These are phyloP conservation scores for Dione vanillae DNA, from an alignment of 2,888 invertebrate genomes.

Conservation along the genomic window DNA sequence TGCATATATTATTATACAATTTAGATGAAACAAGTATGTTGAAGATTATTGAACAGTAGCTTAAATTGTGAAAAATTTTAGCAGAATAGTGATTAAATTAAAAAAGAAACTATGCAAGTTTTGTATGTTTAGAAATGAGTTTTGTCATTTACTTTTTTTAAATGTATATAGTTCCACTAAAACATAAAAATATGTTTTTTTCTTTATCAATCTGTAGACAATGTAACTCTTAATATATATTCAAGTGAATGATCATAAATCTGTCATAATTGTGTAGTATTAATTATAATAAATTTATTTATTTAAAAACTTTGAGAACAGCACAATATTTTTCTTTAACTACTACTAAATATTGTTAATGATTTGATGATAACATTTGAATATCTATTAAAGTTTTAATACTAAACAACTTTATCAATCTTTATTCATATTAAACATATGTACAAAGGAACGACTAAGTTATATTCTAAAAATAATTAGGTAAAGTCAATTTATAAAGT, in stretches of 20 bases:
- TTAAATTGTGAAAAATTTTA: neutral
- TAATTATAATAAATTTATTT: neutral
- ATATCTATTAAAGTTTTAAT: neutral
- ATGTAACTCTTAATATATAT: neutral
- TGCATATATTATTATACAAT: too few species aligned
- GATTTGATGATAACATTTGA: neutral
- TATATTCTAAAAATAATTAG: slow-evolving; percentile 22
- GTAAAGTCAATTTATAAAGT: slow-evolving; percentile 23
- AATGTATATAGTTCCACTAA: neutral
- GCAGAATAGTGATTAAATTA: neutral
- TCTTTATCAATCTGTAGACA: neutral
- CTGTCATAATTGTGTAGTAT: neutral
- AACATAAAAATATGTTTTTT: neutral
- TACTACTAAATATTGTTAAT: too few species aligned
- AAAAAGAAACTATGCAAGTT: neutral
- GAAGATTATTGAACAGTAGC: neutral
- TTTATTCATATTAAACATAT: neutral
- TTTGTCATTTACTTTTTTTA: neutral
- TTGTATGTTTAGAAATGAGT: neutral
- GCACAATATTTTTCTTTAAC: too few species aligned
- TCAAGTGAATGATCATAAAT: neutral
- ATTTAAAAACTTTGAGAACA: too few species aligned
- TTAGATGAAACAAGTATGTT: neutral
- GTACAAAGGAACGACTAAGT: slow-evolving; percentile 11
- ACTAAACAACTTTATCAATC: neutral